A percentile compares a stretch with the other conserved stretches of the same genome.
Conservation (phyloP, 2,113 vertebrate species). For the Brevimyrus niger region DNA sequence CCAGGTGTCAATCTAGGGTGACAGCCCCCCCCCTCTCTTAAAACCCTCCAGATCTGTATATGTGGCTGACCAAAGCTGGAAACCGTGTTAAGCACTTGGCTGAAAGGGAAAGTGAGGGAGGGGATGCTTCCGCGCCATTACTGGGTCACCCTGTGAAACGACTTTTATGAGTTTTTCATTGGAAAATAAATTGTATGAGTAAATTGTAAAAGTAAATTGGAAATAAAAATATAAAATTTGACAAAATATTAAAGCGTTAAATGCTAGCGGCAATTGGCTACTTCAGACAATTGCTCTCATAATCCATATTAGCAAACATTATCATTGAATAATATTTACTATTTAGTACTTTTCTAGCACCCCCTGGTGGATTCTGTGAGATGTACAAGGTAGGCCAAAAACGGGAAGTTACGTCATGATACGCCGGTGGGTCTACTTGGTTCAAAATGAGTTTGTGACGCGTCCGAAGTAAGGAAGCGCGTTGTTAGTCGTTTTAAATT, state of each 20-base stretch:
- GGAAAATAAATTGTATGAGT: neutral
- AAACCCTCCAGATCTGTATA: too few species aligned
- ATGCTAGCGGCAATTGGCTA: neutral
- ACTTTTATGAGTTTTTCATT: neutral
- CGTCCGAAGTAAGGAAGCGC: neutral
- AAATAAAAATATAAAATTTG: neutral
- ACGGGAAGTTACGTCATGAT: constrained; percentile 14
- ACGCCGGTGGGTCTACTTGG: neutral
- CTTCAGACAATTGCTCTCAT: neutral
- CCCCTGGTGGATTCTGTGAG: neutral
- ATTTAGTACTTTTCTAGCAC: neutral
- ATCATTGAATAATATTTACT: neutral
- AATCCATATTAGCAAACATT: neutral
- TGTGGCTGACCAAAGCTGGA: neutral
- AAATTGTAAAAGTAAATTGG: neutral
- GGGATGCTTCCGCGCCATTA: neutral
- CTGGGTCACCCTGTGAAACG: neutral
- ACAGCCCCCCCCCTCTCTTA: too few species aligned
- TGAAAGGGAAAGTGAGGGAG: neutral
- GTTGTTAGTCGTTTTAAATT: neutral
- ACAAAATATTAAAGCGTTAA: neutral
- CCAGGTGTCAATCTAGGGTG: too few species aligned
- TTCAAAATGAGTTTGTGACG: neutral
- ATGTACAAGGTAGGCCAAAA: neutral
- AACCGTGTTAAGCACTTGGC: neutral